Evolutionary conservation across 2,797 vertebrate genomes (phyloP).

Genomic region (Girardinus metallicus): DNA sequence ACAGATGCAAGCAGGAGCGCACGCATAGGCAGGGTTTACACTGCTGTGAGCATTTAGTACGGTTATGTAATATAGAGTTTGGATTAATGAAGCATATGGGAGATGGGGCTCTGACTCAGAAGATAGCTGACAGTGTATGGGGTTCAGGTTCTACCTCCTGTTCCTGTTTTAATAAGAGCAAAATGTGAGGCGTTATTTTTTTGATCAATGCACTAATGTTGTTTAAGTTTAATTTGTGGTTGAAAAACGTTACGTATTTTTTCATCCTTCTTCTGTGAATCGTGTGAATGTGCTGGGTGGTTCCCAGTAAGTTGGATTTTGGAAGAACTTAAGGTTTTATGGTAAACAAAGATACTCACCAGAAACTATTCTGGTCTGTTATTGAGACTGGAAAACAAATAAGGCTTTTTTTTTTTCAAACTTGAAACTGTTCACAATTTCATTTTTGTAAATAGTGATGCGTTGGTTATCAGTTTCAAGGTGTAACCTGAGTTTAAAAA

Average conservation of each 20-base stretch:
- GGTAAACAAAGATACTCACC: neutral
- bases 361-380: neutral
- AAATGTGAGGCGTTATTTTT: neutral
- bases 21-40: slow-evolving; percentile 50
- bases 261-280: neutral
- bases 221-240: neutral
- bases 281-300: neutral
- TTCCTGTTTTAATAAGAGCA: slow-evolving; percentile 23
- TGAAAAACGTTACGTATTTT: neutral
- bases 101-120: slow-evolving; percentile 60
- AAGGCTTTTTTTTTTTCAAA: neutral
- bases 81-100: slow-evolving; percentile 79
- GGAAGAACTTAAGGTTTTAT: too few species aligned
- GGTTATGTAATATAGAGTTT: slow-evolving; percentile 76
- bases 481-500: neutral
- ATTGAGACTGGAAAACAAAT: neutral
- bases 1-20: slow-evolving; percentile 10
- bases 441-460: neutral
- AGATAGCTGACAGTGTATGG: slow-evolving; percentile 41
- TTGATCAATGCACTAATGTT: neutral
- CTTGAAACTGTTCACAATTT: neutral
- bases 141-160: slow-evolving; percentile 25
- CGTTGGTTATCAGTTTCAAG: neutral
- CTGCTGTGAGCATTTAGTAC: slow-evolving; percentile 76
- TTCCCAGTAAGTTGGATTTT: neutral